phyloP scores from a whole-genome alignment of 35 echinoderm and acorn worm species.

The Eucidaris tribuloides region DNA sequence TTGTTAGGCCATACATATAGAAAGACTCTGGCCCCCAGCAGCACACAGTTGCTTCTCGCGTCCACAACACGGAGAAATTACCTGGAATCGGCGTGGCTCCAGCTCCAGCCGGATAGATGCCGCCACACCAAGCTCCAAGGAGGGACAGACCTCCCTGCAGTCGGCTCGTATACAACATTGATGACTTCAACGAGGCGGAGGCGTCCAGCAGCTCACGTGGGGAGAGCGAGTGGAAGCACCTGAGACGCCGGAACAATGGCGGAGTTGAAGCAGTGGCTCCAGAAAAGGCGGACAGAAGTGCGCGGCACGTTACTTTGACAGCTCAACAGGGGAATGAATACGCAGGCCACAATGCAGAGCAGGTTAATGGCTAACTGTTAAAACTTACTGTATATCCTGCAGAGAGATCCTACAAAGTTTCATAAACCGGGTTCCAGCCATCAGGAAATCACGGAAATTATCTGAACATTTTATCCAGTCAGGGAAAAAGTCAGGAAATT shows the following conservation, averaged over 20 bases:
- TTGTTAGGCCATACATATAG: slow-evolving; percentile 65
- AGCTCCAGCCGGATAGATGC: slow-evolving; percentile 61
- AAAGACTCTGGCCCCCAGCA: slow-evolving; percentile 92
- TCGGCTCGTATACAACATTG: slow-evolving; percentile 71
- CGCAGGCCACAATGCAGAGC: slow-evolving; percentile 65
- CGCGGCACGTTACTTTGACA: slow-evolving; percentile 60
- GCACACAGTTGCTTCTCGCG: slow-evolving; percentile 76
- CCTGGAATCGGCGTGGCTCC: slow-evolving; percentile 40
- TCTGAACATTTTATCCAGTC: too few species aligned
- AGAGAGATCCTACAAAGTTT: too few species aligned
- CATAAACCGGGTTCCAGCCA: too few species aligned
- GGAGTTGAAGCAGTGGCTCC: slow-evolving; percentile 84
- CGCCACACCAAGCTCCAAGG: slow-evolving; percentile 82
- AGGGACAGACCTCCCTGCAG: slow-evolving; percentile 51
- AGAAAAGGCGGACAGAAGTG: slow-evolving; percentile 52
- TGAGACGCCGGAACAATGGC: slow-evolving; percentile 74
- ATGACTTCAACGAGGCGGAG: slow-evolving; percentile 54
- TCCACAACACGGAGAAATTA: slow-evolving; percentile 85
- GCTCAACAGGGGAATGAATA: slow-evolving; percentile 47
- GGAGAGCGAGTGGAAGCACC: slow-evolving; percentile 71
- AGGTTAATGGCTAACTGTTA: slow-evolving; percentile 33
- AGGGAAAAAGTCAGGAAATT: too few species aligned
- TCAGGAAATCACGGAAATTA: too few species aligned
- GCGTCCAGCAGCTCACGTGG: slow-evolving; percentile 55
- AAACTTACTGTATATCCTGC: too few species aligned